Conservation (phyloP, 2,113 vertebrate genomes). For the Zingel zingel region DNA sequence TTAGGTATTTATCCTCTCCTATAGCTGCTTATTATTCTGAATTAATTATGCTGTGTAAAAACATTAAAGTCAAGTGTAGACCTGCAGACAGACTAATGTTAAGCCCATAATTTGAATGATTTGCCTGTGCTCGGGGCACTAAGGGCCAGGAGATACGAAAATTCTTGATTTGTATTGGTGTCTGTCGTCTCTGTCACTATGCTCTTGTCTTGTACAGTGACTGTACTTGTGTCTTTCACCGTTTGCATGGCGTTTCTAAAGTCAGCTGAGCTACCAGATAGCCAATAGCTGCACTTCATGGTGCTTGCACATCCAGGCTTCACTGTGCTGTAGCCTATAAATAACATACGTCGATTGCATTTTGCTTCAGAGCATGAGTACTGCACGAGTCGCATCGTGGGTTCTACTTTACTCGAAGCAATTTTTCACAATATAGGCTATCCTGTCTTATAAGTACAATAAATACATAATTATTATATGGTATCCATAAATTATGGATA, state of each 20-base stretch:
- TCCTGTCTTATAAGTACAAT: not conserved
- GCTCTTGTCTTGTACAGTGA: conserved; percentile 22
- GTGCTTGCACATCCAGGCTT: conserved; percentile 39
- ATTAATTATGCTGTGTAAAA: conserved; percentile 3
- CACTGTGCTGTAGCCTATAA: conserved; percentile 48
- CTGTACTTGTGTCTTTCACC: conserved; percentile 30
- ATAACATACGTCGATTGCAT: conserved; percentile 49
- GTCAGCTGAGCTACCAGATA: conserved; percentile 67
- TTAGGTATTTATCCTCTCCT: not conserved
- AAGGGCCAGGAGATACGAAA: not conserved
- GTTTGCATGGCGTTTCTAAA: conserved; percentile 50
- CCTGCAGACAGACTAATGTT: conserved; percentile 10
- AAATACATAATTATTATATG: not conserved
- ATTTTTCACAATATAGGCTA: not conserved
- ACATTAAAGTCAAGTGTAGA: conserved; percentile 38
- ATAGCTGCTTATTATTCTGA: conserved; percentile 6
- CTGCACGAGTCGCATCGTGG: not conserved
- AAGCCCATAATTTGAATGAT: conserved; percentile 27
- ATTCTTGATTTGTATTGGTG: conserved; percentile 28
- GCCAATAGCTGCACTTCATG: conserved; percentile 60
- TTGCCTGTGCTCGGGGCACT: not conserved
- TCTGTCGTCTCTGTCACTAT: conserved; percentile 10
- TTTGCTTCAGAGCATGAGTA: conserved; percentile 23
- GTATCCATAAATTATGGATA: not conserved
- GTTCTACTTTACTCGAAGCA: not conserved